Evolutionary conservation across 2,797 vertebrate species (phyloP), one percentile per base, ranked within the genome.

Genomic region (Falco rusticolus): DNA sequence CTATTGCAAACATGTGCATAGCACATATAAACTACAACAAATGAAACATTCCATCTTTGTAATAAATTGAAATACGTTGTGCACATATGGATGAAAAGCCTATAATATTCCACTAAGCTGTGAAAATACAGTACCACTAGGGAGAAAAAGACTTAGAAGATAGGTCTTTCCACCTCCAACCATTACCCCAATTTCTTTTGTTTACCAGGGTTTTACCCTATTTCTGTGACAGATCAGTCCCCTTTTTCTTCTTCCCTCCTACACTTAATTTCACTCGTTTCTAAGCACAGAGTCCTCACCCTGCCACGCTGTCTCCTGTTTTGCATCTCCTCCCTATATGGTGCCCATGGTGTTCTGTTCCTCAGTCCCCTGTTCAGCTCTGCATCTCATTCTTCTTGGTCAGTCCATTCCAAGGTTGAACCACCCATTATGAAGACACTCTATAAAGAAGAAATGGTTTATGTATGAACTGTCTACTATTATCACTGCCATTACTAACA

Each of bases 1-100:
- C 71, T 78, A 78, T 82, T 97, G 87, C 84, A 93, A 90, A 87
- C 59, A 61, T 16, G 63, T 72, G 91, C 89, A 54, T 34, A 90
- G 77, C 43, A 87, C 70, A 89, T 59, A 84, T 28, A 57, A 85
- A 78, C 57, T 74, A 85, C 41, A 93, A 77, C n/a, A 95, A 78
- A 85, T 56, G n/a, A 94, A 96, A 81, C 54, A 65, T 47, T 87
- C 56, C 22, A 71, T 79, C 70, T 89, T 91, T 59, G 56, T 45
- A 87, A 90, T 71, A 65, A 69, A 85, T n/a, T 69, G 69, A 92
- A 95, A 92, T 78, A 74, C 22, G 69, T 15, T 41, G 16, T 41
- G 57, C 43, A 89, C 54, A 63, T 85, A 84, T 22, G 61, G 57
- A 86, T 61, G n/a, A 78, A 95, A 93, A 90, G 51, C 20, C 47